A percentile compares a stretch with the other conserved stretches of the same genome.
These are phyloP conservation scores for Cranoglanis bouderius DNA, from an alignment of 2,113 vertebrate genomes.

Conservation along the genomic window DNA sequence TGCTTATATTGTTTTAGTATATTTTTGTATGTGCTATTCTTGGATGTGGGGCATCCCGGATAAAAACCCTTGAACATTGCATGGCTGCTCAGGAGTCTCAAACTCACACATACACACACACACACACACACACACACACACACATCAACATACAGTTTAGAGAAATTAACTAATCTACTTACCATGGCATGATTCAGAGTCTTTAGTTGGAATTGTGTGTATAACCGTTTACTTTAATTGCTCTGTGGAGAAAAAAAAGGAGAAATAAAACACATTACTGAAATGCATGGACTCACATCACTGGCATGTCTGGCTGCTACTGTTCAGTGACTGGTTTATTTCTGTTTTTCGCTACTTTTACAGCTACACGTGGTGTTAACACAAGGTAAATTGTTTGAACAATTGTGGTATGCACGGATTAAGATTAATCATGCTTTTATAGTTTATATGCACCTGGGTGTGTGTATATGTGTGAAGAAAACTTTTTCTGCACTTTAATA, in stretches of 20 bases:
- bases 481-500: background rate
- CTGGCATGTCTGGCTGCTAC: conserved; percentile 19
- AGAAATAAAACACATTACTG: conserved; percentile 17
- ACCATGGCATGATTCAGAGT: conserved; percentile 17
- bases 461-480: background rate
- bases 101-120: background rate
- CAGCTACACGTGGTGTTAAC: background rate
- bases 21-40: conserved; percentile 17
- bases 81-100: background rate
- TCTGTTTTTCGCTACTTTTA: conserved; percentile 29
- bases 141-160: background rate
- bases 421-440: conserved; percentile 7
- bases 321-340: conserved; percentile 12
- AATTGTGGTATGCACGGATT: background rate
- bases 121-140: conserved; percentile 18
- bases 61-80: conserved; percentile 3
- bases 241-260: conserved; percentile 12
- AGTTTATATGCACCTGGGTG: background rate
- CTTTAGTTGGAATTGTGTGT: background rate
- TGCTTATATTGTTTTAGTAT: conserved; percentile 31
- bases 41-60: conserved; percentile 1
- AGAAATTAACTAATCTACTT: conserved; percentile 31
- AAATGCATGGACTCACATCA: conserved; percentile 17
- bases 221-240: background rate
- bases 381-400: background rate